Base-by-base conservation (phyloP, 2,888 invertebrate genomes). In the Agonopterix alstromeriana region DNA sequence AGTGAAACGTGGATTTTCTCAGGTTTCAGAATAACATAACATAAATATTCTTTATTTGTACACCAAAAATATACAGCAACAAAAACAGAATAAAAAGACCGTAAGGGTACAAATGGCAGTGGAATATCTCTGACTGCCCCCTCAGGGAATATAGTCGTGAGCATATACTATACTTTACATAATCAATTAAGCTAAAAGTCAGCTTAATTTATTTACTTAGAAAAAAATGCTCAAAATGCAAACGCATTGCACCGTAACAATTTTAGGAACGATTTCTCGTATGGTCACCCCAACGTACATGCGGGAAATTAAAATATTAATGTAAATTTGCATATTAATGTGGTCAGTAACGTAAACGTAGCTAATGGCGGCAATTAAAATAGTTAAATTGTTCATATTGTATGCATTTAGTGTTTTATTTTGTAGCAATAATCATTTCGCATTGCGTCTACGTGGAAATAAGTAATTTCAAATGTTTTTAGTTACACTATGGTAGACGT, bases 261-360 rank as follows among this genome's bases (percentile, higher is more conserved):
- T 38, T n/a, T 38, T 9, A 38, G 38, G 38, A 38, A 38, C 4
- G 10, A 38, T 10, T 10, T 38, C 38, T 38, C 10, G 10, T 11
- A 46, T 49, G 46, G 52, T 47, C 49, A 46, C 49, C 49, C 46
- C 42, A 46, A 57, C 51, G 53, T 12, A 58, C 59, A 63, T 53
- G 61, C 63, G 60, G 60, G 62, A 70, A 67, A 73, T 73, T 72
- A 72, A 72, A 75, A 69, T 70, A 77, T 73, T 67, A 69, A 71
- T 71, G 63, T 62, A 53, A 57, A 73, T 77, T 79, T 70, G 62
- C 77, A 80, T 80, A 70, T 78, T 77, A 77, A 79, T 78, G 68
- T 73, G 70, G 62, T 56, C 62, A 71, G 69, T 65, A 71, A 65
- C 73, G 67, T 73, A 76, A 77, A 74, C 66, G 73, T 61, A 68